Conservation (phyloP, 2,797 vertebrate species). For the Hylomyscus alleni region DNA sequence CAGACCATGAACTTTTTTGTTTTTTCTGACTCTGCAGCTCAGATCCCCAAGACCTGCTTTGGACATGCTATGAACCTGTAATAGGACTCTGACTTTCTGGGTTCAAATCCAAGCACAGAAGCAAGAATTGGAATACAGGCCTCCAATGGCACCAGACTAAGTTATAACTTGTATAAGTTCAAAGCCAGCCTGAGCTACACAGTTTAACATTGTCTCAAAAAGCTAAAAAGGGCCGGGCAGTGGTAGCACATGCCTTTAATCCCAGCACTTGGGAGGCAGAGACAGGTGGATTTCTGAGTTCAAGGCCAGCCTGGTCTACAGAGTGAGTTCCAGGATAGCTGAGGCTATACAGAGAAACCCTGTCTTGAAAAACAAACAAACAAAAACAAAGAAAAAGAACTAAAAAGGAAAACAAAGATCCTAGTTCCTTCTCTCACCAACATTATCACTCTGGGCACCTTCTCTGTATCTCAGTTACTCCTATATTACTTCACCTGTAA, state of each 20-base stretch:
- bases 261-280: too few relatives aligned
- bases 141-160: neutral
- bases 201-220: neutral
- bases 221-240: too few relatives aligned
- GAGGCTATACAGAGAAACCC: too few relatives aligned
- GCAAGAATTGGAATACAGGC: neutral
- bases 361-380: too few relatives aligned
- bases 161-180: neutral
- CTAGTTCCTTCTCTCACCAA: neutral
- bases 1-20: neutral
- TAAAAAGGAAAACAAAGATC: neutral
- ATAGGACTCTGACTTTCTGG: neutral
- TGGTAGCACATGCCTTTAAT: too few relatives aligned
- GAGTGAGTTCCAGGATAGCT: too few relatives aligned
- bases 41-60: neutral
- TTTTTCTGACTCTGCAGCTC: neutral
- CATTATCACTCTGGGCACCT: neutral
- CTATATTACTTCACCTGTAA: too few relatives aligned
- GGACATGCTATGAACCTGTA: neutral
- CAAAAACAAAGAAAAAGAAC: neutral
- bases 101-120: constrained; percentile 8
- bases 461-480: neutral
- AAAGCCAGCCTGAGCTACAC: neutral
- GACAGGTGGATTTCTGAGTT: too few relatives aligned
- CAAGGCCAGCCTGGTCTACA: too few relatives aligned